Evolutionary conservation across 1,140 invertebrate species (phyloP), one percentile per base, ranked within the genome.

Genomic region (Brachionus plicatilis): DNA sequence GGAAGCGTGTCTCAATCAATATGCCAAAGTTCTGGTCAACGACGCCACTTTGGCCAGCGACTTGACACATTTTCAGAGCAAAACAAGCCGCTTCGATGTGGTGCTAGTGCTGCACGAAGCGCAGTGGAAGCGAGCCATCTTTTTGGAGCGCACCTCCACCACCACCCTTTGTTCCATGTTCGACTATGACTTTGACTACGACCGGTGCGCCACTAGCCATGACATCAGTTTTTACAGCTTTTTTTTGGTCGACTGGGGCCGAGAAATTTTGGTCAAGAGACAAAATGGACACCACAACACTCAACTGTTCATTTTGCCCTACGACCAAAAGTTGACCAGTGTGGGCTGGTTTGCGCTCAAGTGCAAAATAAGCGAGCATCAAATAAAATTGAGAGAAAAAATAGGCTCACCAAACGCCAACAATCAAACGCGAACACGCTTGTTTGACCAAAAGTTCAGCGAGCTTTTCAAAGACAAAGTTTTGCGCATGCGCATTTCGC

Each of bases 281-380:
- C 6, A 45, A 3, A 29, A 43, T 11, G 33, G 6, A 17, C 41
- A 43, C 29, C 29, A 33, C 29, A 33, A 5, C 29, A 29, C 12
- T 3, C 8, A 11, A 20, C 5, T 82, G 20, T 60, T 45, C 27
- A 47, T 82, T 17, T 68, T 82, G 27, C 79, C 79, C n/a, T 65
- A 65, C 1, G 65, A 82, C 41, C 47, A 82, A 82, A 82, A 82
- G 20, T 17, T 82, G 12, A 68, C 12, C 37, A 53, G 53, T n/a
- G 60, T 82, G 8, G 79, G 79, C 12, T 47, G 24, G 20, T 82
- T 82, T 82, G 79, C 79, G 6, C 41, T 82, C 12, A 82, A 82
- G 43, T 82, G 79, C 27, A 45, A 43, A 65, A 82, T 82, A 68
- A 82, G 17, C 20, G 79, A 66, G 27, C 79, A 82, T 80, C 76